Base-by-base conservation (phyloP, 2,113 vertebrate genomes). In the Chaetodon trifascialis region DNA sequence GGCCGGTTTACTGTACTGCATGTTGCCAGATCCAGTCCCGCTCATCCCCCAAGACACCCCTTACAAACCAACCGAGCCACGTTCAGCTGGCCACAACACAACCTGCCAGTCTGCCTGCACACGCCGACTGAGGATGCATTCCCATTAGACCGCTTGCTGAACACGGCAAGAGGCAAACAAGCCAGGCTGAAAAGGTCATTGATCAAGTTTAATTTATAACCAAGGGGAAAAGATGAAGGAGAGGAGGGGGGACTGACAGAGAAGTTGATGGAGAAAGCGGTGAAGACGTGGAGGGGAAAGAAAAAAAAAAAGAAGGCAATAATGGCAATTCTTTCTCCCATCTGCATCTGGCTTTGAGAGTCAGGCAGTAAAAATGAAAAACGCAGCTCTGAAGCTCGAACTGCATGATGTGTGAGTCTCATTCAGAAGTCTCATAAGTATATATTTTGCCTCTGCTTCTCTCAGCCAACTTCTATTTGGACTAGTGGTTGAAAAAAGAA, bases 171-270 rank as follows among this genome's bases (percentile, higher is more conserved):
- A 81, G 58, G 73, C 88, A 90, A 86, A 74, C 11, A 86, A 74
- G 64, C 59, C 38, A 69, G 79, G 71, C 74, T 88, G 89, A 86
- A 93, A 92, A 93, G 49, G 75, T 93, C 92, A 91, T 90, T 92
- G 91, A 92, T 93, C 91, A 86, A 80, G 82, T 83, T 92, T 84
- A 86, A 94, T 93, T 92, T 86, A 88, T 83, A 79, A 86, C 67
- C 62, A n/a, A 42, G 59, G 44, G 73, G 51, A 68, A 73, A 47
- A 69, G 78, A 79, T 17, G 64, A 52, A 75, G 77, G 56, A 72
- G 34, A 64, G 47, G 11, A 52, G 40, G 23, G 44, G 11, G 38
- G 11, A 23, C 46, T 46, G 47, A 74, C 59, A 11, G 52, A 69
- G 69, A 11, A 16, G 71, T 49, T 80, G 64, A 84, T 60, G 65